These are phyloP conservation scores for Cyphomyrus plagiostoma DNA, from an alignment of 2,113 vertebrate genomes.

Conservation along the genomic window DNA sequence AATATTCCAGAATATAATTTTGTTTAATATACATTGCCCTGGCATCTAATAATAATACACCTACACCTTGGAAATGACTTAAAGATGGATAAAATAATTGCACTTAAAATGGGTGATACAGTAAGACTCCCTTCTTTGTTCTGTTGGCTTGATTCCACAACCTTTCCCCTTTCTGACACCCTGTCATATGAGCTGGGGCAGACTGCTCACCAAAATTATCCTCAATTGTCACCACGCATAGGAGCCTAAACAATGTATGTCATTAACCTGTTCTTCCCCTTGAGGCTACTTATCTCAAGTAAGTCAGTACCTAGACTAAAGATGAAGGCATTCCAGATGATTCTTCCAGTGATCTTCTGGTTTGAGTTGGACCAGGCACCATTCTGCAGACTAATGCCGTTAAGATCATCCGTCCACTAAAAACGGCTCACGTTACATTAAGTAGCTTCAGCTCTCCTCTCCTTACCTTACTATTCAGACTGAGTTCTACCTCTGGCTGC, in stretches of 20 bases:
- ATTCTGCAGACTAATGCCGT: neutral
- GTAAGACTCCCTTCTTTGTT: neutral
- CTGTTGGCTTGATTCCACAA: neutral
- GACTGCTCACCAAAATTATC: neutral
- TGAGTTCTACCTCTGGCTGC: neutral
- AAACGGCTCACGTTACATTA: neutral
- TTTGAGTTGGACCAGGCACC: neutral
- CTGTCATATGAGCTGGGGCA: neutral
- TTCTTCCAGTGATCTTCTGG: neutral
- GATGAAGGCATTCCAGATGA: neutral
- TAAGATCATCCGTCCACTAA: neutral
- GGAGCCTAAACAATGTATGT: neutral
- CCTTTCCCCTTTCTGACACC: neutral
- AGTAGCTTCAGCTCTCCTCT: neutral
- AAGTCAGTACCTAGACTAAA: neutral
- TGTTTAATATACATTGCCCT: neutral
- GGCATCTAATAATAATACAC: neutral
- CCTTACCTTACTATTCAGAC: neutral
- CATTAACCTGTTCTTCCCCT: neutral
- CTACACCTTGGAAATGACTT: neutral
- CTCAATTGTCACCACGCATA: neutral
- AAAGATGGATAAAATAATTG: neutral
- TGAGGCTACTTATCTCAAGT: neutral
- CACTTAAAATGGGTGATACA: neutral
- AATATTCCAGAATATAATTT: slow-evolving; percentile 1